These are phyloP conservation scores for Planococcus citri DNA, from an alignment of 1,140 invertebrate genomes.

Conservation along the genomic window DNA sequence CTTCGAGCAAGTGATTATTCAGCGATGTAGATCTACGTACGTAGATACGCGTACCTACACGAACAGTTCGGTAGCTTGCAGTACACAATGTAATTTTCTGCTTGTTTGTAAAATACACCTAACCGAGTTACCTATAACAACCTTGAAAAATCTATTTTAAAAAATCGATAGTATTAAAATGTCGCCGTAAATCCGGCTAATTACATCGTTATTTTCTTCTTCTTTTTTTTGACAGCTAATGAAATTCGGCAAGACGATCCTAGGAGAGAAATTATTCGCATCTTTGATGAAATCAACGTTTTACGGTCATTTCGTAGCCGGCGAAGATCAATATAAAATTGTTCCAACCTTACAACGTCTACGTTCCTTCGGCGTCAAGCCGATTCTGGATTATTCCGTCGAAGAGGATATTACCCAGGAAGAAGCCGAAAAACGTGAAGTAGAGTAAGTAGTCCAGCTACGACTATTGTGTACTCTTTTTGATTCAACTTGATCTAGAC, in stretches of 20 bases:
- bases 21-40: no score
- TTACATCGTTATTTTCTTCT: no score
- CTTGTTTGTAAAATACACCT: no score
- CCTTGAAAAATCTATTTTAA: no score
- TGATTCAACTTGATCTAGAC: background rate
- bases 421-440: conserved; percentile 72
- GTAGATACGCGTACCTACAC: no score
- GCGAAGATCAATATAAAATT: conserved; percentile 79
- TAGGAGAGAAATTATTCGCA: conserved; percentile 77
- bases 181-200: no score
- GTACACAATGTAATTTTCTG: no score
- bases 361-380: conserved; percentile 90
- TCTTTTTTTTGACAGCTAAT: conserved; percentile 59
- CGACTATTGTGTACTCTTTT: no score
- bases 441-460: conserved; percentile 8
- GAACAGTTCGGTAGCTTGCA: no score
- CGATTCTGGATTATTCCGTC: conserved; percentile 96
- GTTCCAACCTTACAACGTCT: conserved; percentile 70
- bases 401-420: conserved; percentile 92
- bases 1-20: background rate
- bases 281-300: conserved; percentile 86
- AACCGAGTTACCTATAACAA: no score
- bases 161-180: no score
- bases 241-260: conserved; percentile 60
- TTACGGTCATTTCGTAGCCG: conserved; percentile 98